A percentile compares a stretch with the other conserved stretches of the same genome.
Evolutionary conservation across 2,113 vertebrate species (phyloP).

Genomic region (Blennius ocellaris): DNA sequence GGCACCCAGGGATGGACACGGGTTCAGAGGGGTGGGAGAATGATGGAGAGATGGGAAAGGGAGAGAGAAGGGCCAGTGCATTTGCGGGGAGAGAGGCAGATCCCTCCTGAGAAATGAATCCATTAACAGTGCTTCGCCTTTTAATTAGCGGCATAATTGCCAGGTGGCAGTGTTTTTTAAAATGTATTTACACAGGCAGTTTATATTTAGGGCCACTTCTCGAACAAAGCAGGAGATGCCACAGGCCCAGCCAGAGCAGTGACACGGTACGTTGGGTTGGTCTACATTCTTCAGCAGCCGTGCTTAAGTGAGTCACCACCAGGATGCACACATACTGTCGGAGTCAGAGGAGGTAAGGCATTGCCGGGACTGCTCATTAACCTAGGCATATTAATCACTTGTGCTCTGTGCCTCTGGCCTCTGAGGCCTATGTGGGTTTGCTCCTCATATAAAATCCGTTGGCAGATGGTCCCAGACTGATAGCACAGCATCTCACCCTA

Average conservation of each 20-base stretch:
- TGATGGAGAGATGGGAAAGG: constrained; percentile 30
- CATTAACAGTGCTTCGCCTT: constrained; percentile 78
- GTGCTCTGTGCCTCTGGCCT: constrained; percentile 64
- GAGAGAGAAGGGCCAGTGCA: constrained; percentile 17
- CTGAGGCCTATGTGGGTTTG: constrained; percentile 58
- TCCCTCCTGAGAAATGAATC: constrained; percentile 75
- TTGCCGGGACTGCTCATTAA: constrained; percentile 77
- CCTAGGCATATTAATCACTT: constrained; percentile 78
- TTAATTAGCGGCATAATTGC: constrained; percentile 84
- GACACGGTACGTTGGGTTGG: constrained; percentile 32
- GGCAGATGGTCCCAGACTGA: constrained; percentile 76
- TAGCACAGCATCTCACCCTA: constrained; percentile 47
- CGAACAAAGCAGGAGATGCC: constrained; percentile 65
- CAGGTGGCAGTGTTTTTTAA: constrained; percentile 67
- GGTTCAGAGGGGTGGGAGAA: constrained; percentile 14
- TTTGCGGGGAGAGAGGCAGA: constrained; percentile 39
- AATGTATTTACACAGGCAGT: constrained; percentile 65
- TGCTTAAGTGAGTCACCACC: constrained; percentile 61
- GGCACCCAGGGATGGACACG: constrained; percentile 34
- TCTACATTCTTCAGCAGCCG: constrained; percentile 51
- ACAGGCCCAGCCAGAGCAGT: constrained; percentile 47
- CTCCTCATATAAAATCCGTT: constrained; percentile 71
- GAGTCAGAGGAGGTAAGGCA: constrained; percentile 57
- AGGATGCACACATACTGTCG: constrained; percentile 55
- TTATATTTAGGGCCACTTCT: constrained; percentile 73